Evolutionary conservation across 2,888 invertebrate genomes (phyloP), one percentile per base, ranked within the genome.

Genomic region (Drosophila helvetica): DNA sequence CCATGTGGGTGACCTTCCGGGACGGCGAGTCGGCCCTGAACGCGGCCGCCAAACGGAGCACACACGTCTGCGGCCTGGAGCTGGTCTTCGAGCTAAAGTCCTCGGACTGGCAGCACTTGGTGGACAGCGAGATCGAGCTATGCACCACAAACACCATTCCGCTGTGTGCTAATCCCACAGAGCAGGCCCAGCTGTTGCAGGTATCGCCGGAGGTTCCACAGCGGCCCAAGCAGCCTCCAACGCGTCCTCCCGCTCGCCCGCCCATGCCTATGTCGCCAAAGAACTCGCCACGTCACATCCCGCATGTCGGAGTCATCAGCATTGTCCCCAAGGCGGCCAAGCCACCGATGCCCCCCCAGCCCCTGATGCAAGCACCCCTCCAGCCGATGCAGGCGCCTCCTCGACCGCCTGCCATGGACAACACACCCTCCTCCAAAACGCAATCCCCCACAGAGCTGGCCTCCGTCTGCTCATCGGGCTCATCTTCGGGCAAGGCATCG

Each of bases 1-100:
- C 96, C 17, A 95, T 99, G 93, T 97, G 97, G 95, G 95, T 99
- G 27, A 98, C 98, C 9, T 98, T 98, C 91, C 94, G 96, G 79
- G 96, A 97, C 88, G 98, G 98, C 0, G 96, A 96, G 89, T 95
- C 96, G 78, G 98, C 98, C 4, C 91, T 99, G 22, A 95, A 95
- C 67, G 96, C 96, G 1, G 93, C 93, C 1, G 93, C 93, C 57
- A 94, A 93, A 73, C 92, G 93, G 12, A 91, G 92, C 64, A 94
- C 95, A 45, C 93, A 94, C 79, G 94, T 96, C 19, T 94, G 94
- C 83, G 95, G 95, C 12, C 93, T 95, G 70, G 94, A 94, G 54
- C 92, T 98, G 42, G 93, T 93, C 56, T 94, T 98, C 50, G 94
- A 94, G 38, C 92, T 98, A 27, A 98, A 97, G 91, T 96, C 97